Percentiles rank a stretch among this genome's conserved stretches.
Evolutionary conservation across 2,113 vertebrate genomes (phyloP).

Genomic region (Osmerus eperlanus): DNA sequence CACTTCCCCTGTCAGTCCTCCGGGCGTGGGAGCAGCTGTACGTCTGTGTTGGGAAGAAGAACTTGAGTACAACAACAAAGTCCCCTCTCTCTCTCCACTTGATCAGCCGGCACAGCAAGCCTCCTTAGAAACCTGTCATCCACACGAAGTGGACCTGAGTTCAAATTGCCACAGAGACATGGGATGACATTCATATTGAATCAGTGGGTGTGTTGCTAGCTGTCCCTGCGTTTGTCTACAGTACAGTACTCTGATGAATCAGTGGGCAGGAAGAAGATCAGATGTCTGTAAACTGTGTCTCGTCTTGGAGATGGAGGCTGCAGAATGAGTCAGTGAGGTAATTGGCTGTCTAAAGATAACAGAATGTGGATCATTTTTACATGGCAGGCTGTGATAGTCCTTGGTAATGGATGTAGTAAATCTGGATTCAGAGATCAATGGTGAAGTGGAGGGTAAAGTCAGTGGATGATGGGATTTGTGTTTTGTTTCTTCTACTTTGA

Average conservation of each 20-base stretch:
- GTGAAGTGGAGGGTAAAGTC: slow-evolving; percentile 15
- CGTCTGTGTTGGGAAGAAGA: not conserved
- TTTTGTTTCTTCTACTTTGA: slow-evolving; percentile 7
- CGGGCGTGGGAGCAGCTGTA: not conserved
- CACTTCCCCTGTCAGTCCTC: slow-evolving; percentile 36
- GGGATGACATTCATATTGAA: no score
- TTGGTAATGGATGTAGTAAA: slow-evolving; percentile 8
- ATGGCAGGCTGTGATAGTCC: slow-evolving; percentile 1
- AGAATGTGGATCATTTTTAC: slow-evolving; percentile 17
- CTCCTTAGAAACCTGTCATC: no score
- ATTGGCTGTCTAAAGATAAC: slow-evolving; percentile 18
- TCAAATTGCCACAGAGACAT: no score
- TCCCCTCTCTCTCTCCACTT: not conserved
- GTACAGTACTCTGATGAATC: slow-evolving; percentile 1
- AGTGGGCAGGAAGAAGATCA: slow-evolving; percentile 3
- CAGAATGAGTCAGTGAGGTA: slow-evolving; percentile 16
- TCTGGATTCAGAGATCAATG: slow-evolving; percentile 15
- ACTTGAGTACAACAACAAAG: no score
- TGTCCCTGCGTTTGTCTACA: not conserved
- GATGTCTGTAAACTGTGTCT: slow-evolving; percentile 11
- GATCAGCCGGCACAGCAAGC: not conserved
- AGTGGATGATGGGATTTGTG: slow-evolving; percentile 10
- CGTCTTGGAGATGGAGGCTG: slow-evolving; percentile 13
- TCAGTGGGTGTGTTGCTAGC: not conserved
- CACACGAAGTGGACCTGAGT: no score